These are phyloP conservation scores for Heterotis niloticus DNA, from an alignment of 2,113 vertebrate species.

Conservation along the genomic window DNA sequence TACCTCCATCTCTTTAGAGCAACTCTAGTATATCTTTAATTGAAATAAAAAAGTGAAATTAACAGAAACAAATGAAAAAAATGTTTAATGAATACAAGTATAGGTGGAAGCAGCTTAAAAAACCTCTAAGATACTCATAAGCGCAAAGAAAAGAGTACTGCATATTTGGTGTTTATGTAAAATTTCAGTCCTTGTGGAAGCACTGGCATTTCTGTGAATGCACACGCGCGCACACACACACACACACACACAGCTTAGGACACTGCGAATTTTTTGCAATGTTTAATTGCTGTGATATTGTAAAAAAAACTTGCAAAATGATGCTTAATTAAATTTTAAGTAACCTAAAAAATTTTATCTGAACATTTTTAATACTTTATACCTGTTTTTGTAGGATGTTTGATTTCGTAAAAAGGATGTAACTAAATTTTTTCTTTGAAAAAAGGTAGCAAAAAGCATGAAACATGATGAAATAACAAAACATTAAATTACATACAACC, in stretches of 20 bases:
- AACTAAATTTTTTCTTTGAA: constrained; percentile 38
- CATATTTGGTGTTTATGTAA: too few relatives aligned
- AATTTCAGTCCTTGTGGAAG: too few relatives aligned
- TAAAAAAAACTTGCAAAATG: background rate
- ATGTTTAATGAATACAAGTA: too few relatives aligned
- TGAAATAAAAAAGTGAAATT: too few relatives aligned
- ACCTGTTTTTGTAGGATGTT: constrained; percentile 26
- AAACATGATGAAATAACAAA: constrained; percentile 58
- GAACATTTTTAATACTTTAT: constrained; percentile 24
- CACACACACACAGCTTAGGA: constrained; percentile 21
- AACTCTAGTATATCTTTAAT: too few relatives aligned
- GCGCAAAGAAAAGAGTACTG: too few relatives aligned
- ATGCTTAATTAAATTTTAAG: constrained; percentile 18
- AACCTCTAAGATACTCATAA: too few relatives aligned
- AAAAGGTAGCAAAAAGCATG: constrained; percentile 63
- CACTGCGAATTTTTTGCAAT: constrained; percentile 30
- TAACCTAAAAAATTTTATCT: constrained; percentile 28
- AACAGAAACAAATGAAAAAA: too few relatives aligned
- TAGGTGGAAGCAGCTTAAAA: too few relatives aligned
- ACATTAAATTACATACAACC: constrained; percentile 65
- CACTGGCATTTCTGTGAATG: background rate
- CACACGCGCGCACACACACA: too few relatives aligned
- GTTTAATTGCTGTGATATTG: background rate
- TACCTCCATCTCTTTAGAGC: too few relatives aligned
- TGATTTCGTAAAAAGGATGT: constrained; percentile 58